These are phyloP conservation scores for Bothrops jararaca DNA, from an alignment of 2,113 vertebrate species.

Conservation along the genomic window DNA sequence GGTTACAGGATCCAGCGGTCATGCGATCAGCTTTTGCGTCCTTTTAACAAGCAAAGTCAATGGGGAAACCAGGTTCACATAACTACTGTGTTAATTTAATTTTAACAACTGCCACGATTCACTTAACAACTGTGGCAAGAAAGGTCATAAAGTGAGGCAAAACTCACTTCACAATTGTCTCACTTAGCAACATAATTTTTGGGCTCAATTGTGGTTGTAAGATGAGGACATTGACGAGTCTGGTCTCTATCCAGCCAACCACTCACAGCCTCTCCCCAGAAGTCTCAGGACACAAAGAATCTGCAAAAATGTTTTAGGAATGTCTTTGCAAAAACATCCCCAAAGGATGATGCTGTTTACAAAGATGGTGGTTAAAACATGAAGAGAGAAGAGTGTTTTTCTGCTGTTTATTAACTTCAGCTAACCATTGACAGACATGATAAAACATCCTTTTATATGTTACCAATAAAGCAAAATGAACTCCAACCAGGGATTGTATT, in stretches of 20 bases:
- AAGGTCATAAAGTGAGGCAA: neutral
- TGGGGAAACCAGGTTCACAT: neutral
- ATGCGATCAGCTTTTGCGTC: neutral
- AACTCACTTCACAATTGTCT: neutral
- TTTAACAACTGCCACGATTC: neutral
- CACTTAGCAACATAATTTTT: neutral
- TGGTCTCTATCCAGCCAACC: neutral
- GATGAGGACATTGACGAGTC: neutral
- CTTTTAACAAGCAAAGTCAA: neutral
- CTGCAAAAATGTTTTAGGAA: neutral
- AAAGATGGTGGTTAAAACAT: neutral
- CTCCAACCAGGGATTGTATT: slow-evolving; percentile 33
- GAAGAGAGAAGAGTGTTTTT: neutral
- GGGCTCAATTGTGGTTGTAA: neutral
- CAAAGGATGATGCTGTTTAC: slow-evolving; percentile 1
- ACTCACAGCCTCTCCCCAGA: neutral
- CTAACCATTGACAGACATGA: slow-evolving; percentile 37
- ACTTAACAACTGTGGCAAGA: neutral
- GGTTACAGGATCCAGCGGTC: neutral
- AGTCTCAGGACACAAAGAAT: neutral
- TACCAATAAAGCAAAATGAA: slow-evolving; percentile 39
- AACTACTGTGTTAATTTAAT: neutral
- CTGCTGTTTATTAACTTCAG: slow-evolving; percentile 30
- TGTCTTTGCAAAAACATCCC: neutral
- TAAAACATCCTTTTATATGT: slow-evolving; percentile 31